A percentile compares a stretch with the other conserved stretches of the same genome.
These are phyloP conservation scores for Sycophaga agraensis DNA, from an alignment of 1,140 invertebrate genomes.

Conservation along the genomic window DNA sequence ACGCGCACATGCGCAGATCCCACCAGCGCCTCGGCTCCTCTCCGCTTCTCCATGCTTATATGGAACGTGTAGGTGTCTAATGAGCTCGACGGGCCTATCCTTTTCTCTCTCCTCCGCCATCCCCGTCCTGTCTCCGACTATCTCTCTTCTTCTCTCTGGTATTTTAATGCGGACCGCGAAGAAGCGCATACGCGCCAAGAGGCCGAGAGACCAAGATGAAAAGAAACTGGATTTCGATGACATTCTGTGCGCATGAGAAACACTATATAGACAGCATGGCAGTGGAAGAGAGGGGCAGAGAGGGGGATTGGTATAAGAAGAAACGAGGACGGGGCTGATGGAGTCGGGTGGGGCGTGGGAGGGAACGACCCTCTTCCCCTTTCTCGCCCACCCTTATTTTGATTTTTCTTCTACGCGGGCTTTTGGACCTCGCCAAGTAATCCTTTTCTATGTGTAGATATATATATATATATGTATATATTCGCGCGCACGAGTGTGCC, in stretches of 20 bases:
- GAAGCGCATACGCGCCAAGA: slow-evolving; percentile 29
- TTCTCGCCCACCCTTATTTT: slow-evolving; percentile 12
- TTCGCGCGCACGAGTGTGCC: too few species aligned
- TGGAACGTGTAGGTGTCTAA: too few species aligned
- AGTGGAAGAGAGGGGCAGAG: too few species aligned
- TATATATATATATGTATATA: background rate
- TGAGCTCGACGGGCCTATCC: too few species aligned
- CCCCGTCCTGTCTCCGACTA: background rate
- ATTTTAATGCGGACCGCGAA: background rate
- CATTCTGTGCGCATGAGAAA: background rate
- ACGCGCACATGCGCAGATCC: background rate
- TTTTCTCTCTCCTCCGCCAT: background rate
- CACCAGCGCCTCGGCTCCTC: too few species aligned
- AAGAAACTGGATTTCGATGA: slow-evolving; percentile 4
- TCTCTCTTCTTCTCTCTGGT: background rate
- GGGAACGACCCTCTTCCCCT: background rate
- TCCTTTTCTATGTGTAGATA: background rate
- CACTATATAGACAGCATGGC: too few species aligned
- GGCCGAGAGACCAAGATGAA: background rate
- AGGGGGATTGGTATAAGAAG: too few species aligned
- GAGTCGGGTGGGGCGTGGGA: background rate
- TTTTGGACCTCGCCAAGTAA: slow-evolving; percentile 8
- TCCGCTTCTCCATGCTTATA: too few species aligned
- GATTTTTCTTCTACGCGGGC: slow-evolving; percentile 11
- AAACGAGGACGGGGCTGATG: too few species aligned